Evolutionary conservation across 2,113 vertebrate genomes (phyloP), one percentile per base, ranked within the genome.

Genomic region (Myotis yumanensis): DNA sequence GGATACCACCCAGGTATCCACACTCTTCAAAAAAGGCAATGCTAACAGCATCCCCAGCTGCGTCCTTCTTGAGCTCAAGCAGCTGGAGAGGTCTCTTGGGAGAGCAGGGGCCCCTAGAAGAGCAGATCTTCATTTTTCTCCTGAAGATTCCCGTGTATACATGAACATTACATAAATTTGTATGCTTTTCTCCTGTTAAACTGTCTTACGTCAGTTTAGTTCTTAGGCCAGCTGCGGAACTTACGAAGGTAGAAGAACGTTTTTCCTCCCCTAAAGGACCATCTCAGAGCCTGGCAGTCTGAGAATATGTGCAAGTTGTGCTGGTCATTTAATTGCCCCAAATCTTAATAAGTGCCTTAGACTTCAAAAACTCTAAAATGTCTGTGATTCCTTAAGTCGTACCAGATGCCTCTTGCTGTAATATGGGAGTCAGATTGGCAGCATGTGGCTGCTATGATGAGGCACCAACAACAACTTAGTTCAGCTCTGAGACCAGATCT

Each of bases 1-100:
- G 96, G 92, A 92, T 85, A 68, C 80, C 4, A 4, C 51, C 94
- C 77, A 90, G 68, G 84, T 93, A 80, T 22, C 75, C 93, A 94
- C 52, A 51, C 17, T 90, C 6, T 69, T 54, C 89, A 32, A 91
- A 97, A n/a, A 91, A 97, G 69, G 51, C 2, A 0, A 20, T 30
- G 17, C n/a, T 69, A 35, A 89, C 32, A 23, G 11, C 20, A 51
- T 15, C 81, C 43, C 18, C 37, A 35, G 0, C 51, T 7, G 37
- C 37, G 35, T 32, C 57, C n/a, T 84, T 54, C 89, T 75, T 5
- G 2, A 20, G 7, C 57, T 82, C 57, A 43, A 40, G 51, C 46
- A 37, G 32, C 64, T 30, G 16, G 79, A 66, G 37, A 69, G 69
- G 57, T 32, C 76, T 59, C 43, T 75, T 57, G 23, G 57, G 79